Base-by-base conservation (phyloP, 2,113 vertebrate genomes). In the Platichthys flesus region DNA sequence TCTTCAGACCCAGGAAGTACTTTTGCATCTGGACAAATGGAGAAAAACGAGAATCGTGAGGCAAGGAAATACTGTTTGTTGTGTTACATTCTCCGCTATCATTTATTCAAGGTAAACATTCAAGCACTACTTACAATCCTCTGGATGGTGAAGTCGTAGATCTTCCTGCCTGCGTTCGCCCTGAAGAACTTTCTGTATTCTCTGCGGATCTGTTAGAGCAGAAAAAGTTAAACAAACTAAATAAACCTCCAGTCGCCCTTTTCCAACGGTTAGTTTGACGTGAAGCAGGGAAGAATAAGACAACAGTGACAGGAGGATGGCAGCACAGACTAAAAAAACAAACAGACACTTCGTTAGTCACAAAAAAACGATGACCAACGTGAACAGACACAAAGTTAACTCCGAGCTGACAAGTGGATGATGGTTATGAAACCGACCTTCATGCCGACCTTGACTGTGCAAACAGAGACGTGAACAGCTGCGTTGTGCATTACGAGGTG, bases 171-270 rank as follows among this genome's bases (percentile, higher is more conserved):
- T 15, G 98, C 98, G 62, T 99, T 97, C 71, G 97, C 97, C 91
- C 97, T 96, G 93, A 99, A 99, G 94, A 97, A 99, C 81, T 99
- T 99, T 75, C 98, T 94, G 93, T 99, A 99, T 54, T 99, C 98
- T 85, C 97, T 95, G 71, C 98, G 97, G 45, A 99, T 97, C 98
- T 99, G 90, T 68, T 85, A 80, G 88, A 88, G 75, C 28, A 64
- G n/a, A 76, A 74, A 15, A 20, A 16, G 57, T 28, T 2, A 71
- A 67, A 81, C 26, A 42, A 67, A 65, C 2, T 24, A 67, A 62
- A 21, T 37, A 61, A 68, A n/a, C 24, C 24, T 58, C 81, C 42
- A 70, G 74, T 88, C 26, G 75, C 2, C 21, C 66, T 6, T 51
- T 23, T 9, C 0, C 14, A 7, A 0, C 5, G n/a, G 20, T 64